phyloP scores from a whole-genome alignment of 2,888 invertebrate species.

The Aspidiotus rigidus region DNA sequence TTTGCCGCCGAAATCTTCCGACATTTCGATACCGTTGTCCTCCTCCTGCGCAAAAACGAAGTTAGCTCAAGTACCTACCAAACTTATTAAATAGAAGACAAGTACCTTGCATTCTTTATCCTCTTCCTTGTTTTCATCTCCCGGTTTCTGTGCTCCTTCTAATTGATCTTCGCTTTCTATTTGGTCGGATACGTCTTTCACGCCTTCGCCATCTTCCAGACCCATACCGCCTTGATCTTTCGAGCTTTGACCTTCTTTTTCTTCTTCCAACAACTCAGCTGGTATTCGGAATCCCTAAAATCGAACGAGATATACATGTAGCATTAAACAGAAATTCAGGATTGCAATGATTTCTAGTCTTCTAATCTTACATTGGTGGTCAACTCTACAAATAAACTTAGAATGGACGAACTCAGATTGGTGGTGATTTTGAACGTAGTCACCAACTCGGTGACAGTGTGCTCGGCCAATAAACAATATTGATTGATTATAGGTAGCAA shows the following conservation, averaged over 20 bases:
- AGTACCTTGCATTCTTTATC: slow-evolving; percentile 60
- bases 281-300: slow-evolving; percentile 83
- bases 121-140: slow-evolving; percentile 59
- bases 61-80: neutral
- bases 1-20: slow-evolving; percentile 87
- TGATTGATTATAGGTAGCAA: slow-evolving; percentile 67
- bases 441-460: slow-evolving; percentile 67
- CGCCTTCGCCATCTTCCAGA: slow-evolving; percentile 83
- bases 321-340: neutral
- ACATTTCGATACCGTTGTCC: slow-evolving; percentile 90
- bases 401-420: slow-evolving; percentile 71
- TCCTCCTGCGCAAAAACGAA: slow-evolving; percentile 51
- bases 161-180: slow-evolving; percentile 88
- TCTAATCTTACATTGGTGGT: slow-evolving; percentile 52
- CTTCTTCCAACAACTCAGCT: slow-evolving; percentile 68
- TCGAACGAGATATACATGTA: slow-evolving; percentile 3
- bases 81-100: neutral
- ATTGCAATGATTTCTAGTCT: neutral
- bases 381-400: slow-evolving; percentile 76
- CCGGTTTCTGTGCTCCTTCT: slow-evolving; percentile 76
- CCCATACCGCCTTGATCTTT: slow-evolving; percentile 68
- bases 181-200: slow-evolving; percentile 89
- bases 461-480: slow-evolving; percentile 63
- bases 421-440: slow-evolving; percentile 67
- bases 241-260: slow-evolving; percentile 53